Conservation (phyloP, 2,797 vertebrate genomes). For the Arremon aurantiirostris region DNA sequence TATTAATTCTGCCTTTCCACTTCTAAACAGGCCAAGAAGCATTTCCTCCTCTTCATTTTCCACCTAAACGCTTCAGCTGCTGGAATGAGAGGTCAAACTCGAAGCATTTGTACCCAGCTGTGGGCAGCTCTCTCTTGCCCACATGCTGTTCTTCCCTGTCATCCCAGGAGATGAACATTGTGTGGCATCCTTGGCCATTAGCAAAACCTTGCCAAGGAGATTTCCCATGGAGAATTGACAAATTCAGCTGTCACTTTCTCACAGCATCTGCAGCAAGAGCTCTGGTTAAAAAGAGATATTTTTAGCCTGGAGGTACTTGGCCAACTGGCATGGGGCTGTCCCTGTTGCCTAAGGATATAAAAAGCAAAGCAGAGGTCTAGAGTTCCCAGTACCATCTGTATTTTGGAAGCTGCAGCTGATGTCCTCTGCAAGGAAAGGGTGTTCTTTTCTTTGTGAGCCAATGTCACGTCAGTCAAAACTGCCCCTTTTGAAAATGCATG, state of each 20-base stretch:
- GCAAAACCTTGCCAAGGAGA: conserved; percentile 17
- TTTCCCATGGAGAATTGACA: background rate
- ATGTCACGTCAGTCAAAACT: background rate
- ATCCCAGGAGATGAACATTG: background rate
- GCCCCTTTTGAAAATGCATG: background rate
- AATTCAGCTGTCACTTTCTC: conserved; percentile 19
- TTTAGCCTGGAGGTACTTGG: background rate
- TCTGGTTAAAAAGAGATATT: background rate
- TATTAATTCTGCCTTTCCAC: conserved; percentile 4
- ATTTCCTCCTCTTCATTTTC: conserved; percentile 25
- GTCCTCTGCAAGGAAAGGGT: background rate
- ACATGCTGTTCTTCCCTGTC: background rate
- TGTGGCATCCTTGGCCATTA: background rate
- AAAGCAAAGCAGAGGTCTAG: background rate
- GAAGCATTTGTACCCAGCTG: background rate
- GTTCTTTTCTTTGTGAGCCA: background rate
- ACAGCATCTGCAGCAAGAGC: background rate
- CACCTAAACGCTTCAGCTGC: background rate
- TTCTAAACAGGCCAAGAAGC: conserved; percentile 5
- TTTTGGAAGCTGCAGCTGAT: background rate
- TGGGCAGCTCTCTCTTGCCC: background rate
- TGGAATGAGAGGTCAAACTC: background rate
- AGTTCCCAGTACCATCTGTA: background rate
- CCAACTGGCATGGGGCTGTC: background rate
- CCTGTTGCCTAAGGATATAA: background rate